Evolutionary conservation across 1,140 invertebrate genomes (phyloP).

Genomic region (Drosophila watanabei): DNA sequence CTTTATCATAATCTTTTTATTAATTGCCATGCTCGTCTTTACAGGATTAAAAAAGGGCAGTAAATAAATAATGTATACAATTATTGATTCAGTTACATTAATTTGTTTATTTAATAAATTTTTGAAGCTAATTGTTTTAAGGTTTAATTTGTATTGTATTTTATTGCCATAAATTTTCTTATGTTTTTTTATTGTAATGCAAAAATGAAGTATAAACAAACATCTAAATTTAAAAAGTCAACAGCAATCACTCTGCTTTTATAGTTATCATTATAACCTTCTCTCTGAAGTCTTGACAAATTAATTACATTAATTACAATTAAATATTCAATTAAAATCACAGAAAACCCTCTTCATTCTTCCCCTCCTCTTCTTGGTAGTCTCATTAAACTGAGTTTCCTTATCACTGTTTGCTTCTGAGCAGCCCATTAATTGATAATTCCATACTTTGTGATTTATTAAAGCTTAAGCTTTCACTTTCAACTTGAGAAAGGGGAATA

Average conservation of each 20-base stretch:
- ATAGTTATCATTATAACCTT: too few species aligned
- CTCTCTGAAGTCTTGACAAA: not conserved
- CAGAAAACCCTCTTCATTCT: too few species aligned
- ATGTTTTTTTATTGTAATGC: not conserved
- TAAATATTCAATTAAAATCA: slow-evolving; percentile 1
- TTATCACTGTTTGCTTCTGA: slow-evolving; percentile 17
- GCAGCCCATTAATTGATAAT: slow-evolving; percentile 46
- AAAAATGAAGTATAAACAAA: too few species aligned
- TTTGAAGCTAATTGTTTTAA: too few species aligned
- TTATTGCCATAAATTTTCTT: not conserved
- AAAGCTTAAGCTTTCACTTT: slow-evolving; percentile 41
- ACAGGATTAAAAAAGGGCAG: too few species aligned
- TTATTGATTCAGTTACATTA: too few species aligned
- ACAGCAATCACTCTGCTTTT: too few species aligned
- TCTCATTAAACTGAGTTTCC: slow-evolving; percentile 15
- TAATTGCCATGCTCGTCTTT: too few species aligned
- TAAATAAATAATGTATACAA: too few species aligned
- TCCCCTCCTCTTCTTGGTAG: not conserved
- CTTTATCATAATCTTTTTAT: too few species aligned
- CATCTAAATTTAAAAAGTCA: not conserved
- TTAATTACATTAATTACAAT: slow-evolving; percentile 1
- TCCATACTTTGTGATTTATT: slow-evolving; percentile 38
- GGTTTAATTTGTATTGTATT: too few species aligned
- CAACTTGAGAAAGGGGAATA: not conserved
- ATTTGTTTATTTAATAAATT: too few species aligned